Percentiles rank a stretch among this genome's conserved stretches.
Evolutionary conservation across 2,888 invertebrate species (phyloP).

Genomic region (Rotaria socialis): DNA sequence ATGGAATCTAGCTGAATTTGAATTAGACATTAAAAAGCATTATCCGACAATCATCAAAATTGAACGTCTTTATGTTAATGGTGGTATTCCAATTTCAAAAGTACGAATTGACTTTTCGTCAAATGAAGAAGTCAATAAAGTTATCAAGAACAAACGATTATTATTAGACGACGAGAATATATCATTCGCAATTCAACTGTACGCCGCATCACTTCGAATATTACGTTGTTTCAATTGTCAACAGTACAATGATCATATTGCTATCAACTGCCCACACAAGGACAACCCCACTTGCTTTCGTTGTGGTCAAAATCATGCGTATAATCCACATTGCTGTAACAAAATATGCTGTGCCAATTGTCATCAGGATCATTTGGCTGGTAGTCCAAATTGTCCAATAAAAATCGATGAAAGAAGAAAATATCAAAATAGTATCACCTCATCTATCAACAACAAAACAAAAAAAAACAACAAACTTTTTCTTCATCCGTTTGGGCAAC

Average conservation of each 20-base stretch:
- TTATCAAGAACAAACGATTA: not conserved
- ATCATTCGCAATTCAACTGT: not conserved
- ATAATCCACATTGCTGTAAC: not conserved
- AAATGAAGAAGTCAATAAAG: not conserved
- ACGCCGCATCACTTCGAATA: not conserved
- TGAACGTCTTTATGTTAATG: not conserved
- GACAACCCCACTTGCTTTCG: too few species aligned
- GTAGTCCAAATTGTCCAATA: not conserved
- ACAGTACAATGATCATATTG: not conserved
- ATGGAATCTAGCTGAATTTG: not conserved
- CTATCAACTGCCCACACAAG: too few species aligned
- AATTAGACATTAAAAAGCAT: not conserved
- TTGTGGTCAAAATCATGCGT: too few species aligned
- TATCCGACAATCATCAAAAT: not conserved
- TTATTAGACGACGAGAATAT: not conserved
- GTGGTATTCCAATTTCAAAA: not conserved
- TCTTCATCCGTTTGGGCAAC: too few species aligned
- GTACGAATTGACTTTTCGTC: not conserved
- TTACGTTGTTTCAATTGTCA: not conserved
- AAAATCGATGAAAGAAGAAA: not conserved
- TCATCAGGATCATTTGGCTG: not conserved
- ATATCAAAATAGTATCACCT: not conserved
- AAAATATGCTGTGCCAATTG: not conserved
- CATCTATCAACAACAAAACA: too few species aligned
- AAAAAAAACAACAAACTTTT: too few species aligned